Evolutionary conservation across 1,140 invertebrate species (phyloP), one percentile per base, ranked within the genome.

Genomic region (Drosophila fuyamai): DNA sequence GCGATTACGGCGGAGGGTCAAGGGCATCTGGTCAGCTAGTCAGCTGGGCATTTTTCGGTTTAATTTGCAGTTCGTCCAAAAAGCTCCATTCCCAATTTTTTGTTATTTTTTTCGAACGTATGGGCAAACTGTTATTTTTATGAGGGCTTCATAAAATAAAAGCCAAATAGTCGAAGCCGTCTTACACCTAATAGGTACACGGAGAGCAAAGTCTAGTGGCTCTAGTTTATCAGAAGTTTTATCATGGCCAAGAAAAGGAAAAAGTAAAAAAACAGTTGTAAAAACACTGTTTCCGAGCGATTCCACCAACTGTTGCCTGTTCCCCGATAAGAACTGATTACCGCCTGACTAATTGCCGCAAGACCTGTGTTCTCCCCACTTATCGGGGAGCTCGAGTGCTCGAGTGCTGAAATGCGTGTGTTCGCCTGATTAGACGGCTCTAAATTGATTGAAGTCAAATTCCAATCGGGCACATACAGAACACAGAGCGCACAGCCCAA

Each of bases 381-480:
- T 85, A 84, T 79, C 77, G 46, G 29, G 29, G 6, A 23, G 4
- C 13, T 13, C 14, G 1, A 40, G 59, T 46, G 41, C 67, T 50
- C 36, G 44, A 71, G 65, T 58, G 67, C 66, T 41, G 50, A 58
- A 71, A 71, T 71, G 58, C 38, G 62, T 70, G 55, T 70, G 53
- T 36, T 60, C 50, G 41, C 68, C 71, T 57, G 76, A 83, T 83
- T 84, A 80, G 81, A 83, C 57, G 16, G 44, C 50, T 53, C n/a
- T 76, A 84, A 84, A 83, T 80, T 80, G 81, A 83, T 85, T 61
- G 61, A 80, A 77, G 62, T 80, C 81, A 85, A 84, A 84, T 83
- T 83, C 81, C 81, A 85, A 76, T 57, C 63, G 53, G 43, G 50
- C 66, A 16, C 50, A 40, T 10, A 41, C 47, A 16, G 18, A 16